These are phyloP conservation scores for Plotosus lineatus DNA, from an alignment of 2,113 vertebrate genomes.

Conservation along the genomic window DNA sequence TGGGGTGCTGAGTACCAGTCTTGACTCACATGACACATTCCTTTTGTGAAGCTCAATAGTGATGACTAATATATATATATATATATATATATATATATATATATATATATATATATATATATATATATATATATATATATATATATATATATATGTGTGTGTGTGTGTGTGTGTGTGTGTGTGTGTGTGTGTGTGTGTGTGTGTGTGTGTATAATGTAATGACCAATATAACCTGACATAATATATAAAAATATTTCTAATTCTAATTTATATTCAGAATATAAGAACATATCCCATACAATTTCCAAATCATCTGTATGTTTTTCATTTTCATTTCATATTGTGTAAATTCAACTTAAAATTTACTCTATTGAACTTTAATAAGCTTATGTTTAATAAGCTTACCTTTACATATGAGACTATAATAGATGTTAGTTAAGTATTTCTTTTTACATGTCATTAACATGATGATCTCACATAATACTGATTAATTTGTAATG, in stretches of 20 bases:
- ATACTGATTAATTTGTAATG: neutral
- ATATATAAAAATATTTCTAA: neutral
- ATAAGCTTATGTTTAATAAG: neutral
- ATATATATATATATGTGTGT: too few species aligned
- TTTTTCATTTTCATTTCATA: neutral
- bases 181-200: too few species aligned
- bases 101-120: too few species aligned
- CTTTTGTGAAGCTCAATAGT: neutral
- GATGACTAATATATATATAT: neutral
- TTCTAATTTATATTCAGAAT: neutral
- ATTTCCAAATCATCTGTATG: neutral
- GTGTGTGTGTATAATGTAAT: too few species aligned
- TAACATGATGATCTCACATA: neutral
- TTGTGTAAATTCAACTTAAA: neutral
- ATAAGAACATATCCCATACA: neutral
- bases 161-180: too few species aligned
- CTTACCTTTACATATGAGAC: neutral
- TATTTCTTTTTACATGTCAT: neutral
- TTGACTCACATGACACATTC: neutral
- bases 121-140: too few species aligned
- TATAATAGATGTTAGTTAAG: neutral
- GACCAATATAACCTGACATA: too few species aligned
- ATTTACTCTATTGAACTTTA: neutral
- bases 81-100: too few species aligned
- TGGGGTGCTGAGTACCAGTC: constrained; percentile 35